phyloP scores from a whole-genome alignment of 2,797 vertebrate genomes.

The Darevskia nairensis region DNA sequence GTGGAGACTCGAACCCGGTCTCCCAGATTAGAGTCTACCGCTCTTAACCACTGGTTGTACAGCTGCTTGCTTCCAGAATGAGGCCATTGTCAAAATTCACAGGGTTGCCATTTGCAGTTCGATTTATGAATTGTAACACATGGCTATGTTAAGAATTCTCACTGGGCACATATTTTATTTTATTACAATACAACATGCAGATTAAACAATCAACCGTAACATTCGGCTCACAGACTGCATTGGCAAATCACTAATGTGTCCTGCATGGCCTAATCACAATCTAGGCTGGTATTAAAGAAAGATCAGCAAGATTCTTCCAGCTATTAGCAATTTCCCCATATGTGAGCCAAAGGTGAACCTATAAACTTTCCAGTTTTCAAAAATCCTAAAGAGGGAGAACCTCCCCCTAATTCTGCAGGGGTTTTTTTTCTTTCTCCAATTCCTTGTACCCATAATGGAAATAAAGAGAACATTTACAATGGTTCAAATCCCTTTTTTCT shows the following conservation, averaged over 20 bases:
- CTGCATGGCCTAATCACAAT: constrained; percentile 27
- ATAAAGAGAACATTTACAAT: constrained; percentile 17
- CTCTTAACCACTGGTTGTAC: constrained; percentile 24
- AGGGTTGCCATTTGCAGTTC: constrained; percentile 34
- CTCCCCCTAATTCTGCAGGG: not conserved
- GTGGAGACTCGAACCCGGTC: too few species aligned
- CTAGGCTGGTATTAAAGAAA: constrained; percentile 20
- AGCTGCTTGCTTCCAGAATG: constrained; percentile 40
- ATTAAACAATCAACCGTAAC: not conserved
- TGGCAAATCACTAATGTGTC: constrained; percentile 22
- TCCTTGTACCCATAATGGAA: not conserved
- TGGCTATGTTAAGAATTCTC: constrained; percentile 41
- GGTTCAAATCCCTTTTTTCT: not conserved
- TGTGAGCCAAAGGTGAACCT: not conserved
- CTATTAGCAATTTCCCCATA: not conserved
- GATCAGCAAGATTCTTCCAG: constrained; percentile 15
- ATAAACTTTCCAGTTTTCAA: not conserved
- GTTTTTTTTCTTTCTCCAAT: not conserved
- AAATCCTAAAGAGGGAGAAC: not conserved
- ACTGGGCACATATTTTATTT: constrained; percentile 26
- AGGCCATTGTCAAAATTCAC: constrained; percentile 34
- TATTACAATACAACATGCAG: not conserved
- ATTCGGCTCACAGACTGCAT: constrained; percentile 1
- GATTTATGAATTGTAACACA: constrained; percentile 42
- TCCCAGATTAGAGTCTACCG: too few species aligned